phyloP scores from a whole-genome alignment of 2,113 vertebrate species.

The Phoxinus phoxinus region DNA sequence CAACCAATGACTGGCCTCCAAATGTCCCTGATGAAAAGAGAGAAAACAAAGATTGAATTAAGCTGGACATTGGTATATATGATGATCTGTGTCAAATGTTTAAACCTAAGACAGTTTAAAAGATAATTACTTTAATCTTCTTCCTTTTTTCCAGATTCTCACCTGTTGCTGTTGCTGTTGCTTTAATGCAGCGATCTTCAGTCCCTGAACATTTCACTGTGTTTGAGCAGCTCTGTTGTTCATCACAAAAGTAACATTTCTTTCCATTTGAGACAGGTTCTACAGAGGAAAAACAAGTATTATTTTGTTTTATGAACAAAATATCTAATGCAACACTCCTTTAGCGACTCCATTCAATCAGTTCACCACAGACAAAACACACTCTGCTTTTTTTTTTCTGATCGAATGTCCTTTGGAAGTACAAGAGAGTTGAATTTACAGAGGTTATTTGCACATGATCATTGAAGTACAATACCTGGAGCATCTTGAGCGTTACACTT shows the following conservation, averaged over 20 bases:
- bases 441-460: background rate
- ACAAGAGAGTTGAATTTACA: background rate
- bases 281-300: background rate
- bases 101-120: background rate
- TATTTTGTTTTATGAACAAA: background rate
- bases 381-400: too few relatives aligned
- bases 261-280: background rate
- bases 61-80: background rate
- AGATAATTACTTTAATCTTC: background rate
- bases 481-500: background rate
- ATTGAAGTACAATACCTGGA: conserved; percentile 5
- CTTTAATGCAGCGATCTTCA: background rate
- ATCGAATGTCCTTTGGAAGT: background rate
- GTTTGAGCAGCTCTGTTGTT: background rate
- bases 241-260: background rate
- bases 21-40: background rate
- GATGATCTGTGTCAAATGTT: background rate
- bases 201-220: background rate
- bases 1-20: accelerated
- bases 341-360: background rate
- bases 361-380: background rate
- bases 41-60: background rate
- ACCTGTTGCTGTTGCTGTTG: background rate
- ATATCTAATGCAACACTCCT: background rate
- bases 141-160: background rate